Evolutionary conservation across 2,888 invertebrate genomes (phyloP).

Genomic region (Cephus rjabovi): DNA sequence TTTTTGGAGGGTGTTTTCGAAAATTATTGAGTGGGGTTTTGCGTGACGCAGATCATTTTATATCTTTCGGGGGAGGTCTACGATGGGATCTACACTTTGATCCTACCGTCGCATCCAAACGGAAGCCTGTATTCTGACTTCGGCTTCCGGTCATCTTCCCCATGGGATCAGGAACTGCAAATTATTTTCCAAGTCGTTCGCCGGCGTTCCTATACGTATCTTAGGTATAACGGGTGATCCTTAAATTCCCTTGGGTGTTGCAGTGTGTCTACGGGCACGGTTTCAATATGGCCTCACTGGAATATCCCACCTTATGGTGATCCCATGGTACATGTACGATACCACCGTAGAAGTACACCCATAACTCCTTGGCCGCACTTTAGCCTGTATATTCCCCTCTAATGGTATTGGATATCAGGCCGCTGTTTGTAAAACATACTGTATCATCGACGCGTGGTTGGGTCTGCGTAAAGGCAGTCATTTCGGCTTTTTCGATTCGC

Average conservation of each 20-base stretch:
- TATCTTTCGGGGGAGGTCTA: no score
- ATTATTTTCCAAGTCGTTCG: conserved; percentile 51
- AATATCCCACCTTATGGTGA: conserved; percentile 66
- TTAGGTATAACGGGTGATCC: conserved; percentile 58
- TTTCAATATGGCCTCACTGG: conserved; percentile 51
- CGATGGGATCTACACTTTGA: no score
- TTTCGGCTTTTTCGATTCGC: no score
- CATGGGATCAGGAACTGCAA: conserved; percentile 43
- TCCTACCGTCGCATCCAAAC: no score
- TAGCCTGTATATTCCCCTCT: conserved; percentile 38
- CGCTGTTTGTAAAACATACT: conserved; percentile 20
- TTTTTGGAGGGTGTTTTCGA: no score
- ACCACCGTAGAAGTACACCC: conserved; percentile 48
- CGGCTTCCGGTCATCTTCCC: conserved; percentile 46
- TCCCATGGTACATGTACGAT: conserved; percentile 57
- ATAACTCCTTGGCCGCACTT: conserved; percentile 57
- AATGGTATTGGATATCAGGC: conserved; percentile 56
- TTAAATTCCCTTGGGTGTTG: conserved; percentile 52
- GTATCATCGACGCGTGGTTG: conserved; percentile 1
- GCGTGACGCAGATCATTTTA: no score
- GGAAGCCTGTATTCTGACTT: no score
- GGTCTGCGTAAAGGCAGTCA: no score
- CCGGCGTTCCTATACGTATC: conserved; percentile 22
- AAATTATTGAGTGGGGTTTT: no score
- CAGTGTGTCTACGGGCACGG: conserved; percentile 35